phyloP scores from a whole-genome alignment of 2,888 invertebrate species.

The Cheilosia variabilis region DNA sequence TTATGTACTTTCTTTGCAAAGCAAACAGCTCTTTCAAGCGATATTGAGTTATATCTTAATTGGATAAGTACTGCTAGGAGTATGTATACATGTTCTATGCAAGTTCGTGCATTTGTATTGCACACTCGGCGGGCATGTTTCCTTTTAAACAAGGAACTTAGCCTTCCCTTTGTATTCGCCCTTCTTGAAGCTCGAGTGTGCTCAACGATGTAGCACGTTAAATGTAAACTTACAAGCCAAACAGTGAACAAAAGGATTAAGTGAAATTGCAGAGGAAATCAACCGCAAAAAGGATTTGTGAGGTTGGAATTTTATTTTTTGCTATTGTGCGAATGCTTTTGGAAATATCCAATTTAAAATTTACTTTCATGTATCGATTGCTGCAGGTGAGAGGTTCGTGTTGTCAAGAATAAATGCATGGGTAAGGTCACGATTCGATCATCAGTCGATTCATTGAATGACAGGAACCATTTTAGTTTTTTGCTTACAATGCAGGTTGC shows the following conservation, averaged over 20 bases:
- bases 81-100: neutral
- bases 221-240: slow-evolving; percentile 20
- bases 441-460: slow-evolving; percentile 14
- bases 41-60: slow-evolving; percentile 49
- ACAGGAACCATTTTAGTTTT: neutral
- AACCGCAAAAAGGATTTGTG: slow-evolving; percentile 10
- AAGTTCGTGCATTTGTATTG: slow-evolving; percentile 9
- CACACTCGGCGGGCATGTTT: slow-evolving; percentile 3
- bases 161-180: neutral
- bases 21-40: slow-evolving; percentile 4
- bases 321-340: neutral
- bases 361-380: slow-evolving; percentile 22
- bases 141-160: neutral
- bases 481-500: neutral
- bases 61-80: slow-evolving; percentile 12
- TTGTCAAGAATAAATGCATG: slow-evolving; percentile 1
- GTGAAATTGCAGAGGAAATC: slow-evolving; percentile 5
- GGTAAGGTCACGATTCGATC: neutral
- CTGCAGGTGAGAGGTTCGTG: slow-evolving; percentile 25
- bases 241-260: slow-evolving; percentile 35
- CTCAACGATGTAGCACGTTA: slow-evolving; percentile 19
- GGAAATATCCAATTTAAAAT: slow-evolving; percentile 1
- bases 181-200: neutral
- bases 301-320: neutral
- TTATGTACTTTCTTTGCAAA: neutral